These are phyloP conservation scores for Tenthredo mesomela DNA, from an alignment of 2,888 invertebrate genomes.

Conservation along the genomic window DNA sequence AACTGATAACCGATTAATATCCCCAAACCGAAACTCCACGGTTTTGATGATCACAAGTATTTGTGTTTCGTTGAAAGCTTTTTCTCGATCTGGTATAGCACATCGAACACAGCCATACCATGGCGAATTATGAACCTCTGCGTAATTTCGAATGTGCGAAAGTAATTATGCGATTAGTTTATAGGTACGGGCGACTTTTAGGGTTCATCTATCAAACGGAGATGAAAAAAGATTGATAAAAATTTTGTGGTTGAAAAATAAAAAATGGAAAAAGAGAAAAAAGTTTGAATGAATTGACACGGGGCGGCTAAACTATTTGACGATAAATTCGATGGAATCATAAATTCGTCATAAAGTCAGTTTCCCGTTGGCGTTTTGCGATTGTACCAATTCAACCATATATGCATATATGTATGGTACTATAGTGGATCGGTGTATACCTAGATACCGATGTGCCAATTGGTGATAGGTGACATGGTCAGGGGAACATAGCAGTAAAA, in stretches of 20 bases:
- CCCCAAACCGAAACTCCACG: not conserved
- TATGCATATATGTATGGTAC: not conserved
- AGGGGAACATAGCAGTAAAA: conserved; percentile 69
- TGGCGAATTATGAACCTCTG: not conserved
- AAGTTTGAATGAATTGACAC: not conserved
- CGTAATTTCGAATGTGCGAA: not conserved
- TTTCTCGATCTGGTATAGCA: not conserved
- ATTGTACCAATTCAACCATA: not conserved
- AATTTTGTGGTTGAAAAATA: not conserved
- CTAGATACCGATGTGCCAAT: not conserved
- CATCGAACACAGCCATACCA: not conserved
- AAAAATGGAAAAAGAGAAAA: not conserved
- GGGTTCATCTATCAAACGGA: not conserved
- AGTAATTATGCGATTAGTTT: not conserved
- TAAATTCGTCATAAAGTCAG: conserved; percentile 65
- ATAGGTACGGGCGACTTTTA: not conserved
- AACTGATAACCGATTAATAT: not conserved
- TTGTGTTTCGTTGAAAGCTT: not conserved
- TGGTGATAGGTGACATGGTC: conserved; percentile 13
- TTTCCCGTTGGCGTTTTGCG: conserved; percentile 26
- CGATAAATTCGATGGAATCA: conserved; percentile 71
- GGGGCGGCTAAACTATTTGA: conserved; percentile 8
- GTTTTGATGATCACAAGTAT: not conserved
- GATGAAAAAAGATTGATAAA: not conserved
- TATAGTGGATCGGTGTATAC: conserved; percentile 26